Conservation (phyloP, 2,797 vertebrate species). For the Spondyliosoma cantharus region DNA sequence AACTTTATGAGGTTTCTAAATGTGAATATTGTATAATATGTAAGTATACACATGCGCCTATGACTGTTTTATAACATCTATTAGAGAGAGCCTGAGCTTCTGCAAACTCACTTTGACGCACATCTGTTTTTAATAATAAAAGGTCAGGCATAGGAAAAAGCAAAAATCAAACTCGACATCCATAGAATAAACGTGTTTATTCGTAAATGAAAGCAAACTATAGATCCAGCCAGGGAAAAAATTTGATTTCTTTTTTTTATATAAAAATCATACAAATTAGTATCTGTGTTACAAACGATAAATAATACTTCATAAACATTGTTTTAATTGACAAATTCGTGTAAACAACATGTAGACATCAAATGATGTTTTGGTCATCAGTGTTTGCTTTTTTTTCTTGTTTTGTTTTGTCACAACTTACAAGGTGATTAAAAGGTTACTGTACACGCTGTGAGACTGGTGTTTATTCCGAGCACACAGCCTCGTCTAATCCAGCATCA, state of each 20-base stretch:
- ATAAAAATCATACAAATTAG: conserved; percentile 84
- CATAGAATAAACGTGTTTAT: conserved; percentile 80
- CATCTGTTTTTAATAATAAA: conserved; percentile 25
- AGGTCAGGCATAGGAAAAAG: conserved; percentile 4
- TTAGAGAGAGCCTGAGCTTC: conserved; percentile 28
- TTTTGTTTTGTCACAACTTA: conserved; percentile 46
- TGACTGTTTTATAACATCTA: conserved; percentile 40
- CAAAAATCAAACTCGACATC: conserved; percentile 18
- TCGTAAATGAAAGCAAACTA: conserved; percentile 81
- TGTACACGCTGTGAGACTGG: conserved; percentile 50
- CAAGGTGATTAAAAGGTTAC: conserved; percentile 52
- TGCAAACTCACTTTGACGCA: conserved; percentile 22
- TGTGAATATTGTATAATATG: conserved; percentile 62
- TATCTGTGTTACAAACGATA: conserved; percentile 81
- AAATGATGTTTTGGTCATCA: conserved; percentile 72
- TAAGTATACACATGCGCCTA: conserved; percentile 48
- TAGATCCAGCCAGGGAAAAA: conserved; percentile 72
- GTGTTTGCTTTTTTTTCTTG: conserved; percentile 24
- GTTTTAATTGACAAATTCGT: conserved; percentile 69
- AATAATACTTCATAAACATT: conserved; percentile 76
- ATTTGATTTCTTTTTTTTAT: conserved; percentile 55
- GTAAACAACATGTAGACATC: conserved; percentile 77
- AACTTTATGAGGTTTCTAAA: conserved; percentile 30
- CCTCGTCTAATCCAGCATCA: conserved; percentile 59
- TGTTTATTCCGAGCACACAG: conserved; percentile 48